Percentiles rank a stretch among this genome's conserved stretches.
These are phyloP conservation scores for Argynnis bischoffii DNA, from an alignment of 2,888 invertebrate genomes.

Conservation along the genomic window DNA sequence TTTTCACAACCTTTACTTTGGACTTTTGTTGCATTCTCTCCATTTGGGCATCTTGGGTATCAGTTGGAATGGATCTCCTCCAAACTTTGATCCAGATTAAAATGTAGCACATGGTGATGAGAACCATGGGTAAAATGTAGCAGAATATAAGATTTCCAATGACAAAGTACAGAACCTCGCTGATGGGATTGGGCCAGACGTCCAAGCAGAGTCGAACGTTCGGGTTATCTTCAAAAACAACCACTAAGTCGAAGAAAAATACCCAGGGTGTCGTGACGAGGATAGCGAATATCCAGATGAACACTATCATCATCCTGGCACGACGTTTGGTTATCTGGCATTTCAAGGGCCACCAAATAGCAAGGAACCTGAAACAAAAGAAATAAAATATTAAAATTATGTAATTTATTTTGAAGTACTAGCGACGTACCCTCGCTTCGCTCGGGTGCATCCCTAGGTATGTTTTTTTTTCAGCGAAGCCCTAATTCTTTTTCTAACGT, in stretches of 20 bases:
- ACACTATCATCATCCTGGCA: slow-evolving; percentile 92
- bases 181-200: slow-evolving; percentile 92
- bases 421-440: no score
- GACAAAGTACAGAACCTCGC: slow-evolving; percentile 93
- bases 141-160: slow-evolving; percentile 94
- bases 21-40: slow-evolving; percentile 96
- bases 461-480: no score
- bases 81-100: slow-evolving; percentile 96
- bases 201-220: slow-evolving; percentile 90
- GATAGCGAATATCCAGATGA: slow-evolving; percentile 94
- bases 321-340: slow-evolving; percentile 94
- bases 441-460: no score
- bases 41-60: slow-evolving; percentile 95
- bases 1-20: slow-evolving; percentile 96
- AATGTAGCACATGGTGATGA: slow-evolving; percentile 95
- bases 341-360: slow-evolving; percentile 97
- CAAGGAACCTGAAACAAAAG: slow-evolving; percentile 91
- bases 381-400: background rate
- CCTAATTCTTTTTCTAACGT: no score
- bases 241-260: slow-evolving; percentile 92
- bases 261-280: slow-evolving; percentile 95
- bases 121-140: slow-evolving; percentile 94
- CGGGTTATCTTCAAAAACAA: slow-evolving; percentile 88
- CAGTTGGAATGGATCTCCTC: slow-evolving; percentile 93
- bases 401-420: background rate